Base-by-base conservation (phyloP, 2,797 vertebrate genomes). In the Chelon auratus region DNA sequence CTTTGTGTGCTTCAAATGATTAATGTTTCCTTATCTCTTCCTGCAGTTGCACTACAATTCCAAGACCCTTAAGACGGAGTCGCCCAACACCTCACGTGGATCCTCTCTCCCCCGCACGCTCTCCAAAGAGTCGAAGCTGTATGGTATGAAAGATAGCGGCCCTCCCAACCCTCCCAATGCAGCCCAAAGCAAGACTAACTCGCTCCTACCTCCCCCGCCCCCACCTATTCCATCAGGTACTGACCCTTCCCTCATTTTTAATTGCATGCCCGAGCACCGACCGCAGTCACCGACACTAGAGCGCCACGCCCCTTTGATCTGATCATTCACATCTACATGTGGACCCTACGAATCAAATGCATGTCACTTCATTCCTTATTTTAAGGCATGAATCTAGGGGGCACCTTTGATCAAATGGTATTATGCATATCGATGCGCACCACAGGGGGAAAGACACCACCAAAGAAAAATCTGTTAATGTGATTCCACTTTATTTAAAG, bases 61-160 rank as follows among this genome's bases (percentile, higher is more conserved):
- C 65, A 99, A 99, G 94, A 99, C 96, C 30, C 93, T 99, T 79
- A 99, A 97, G 95, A 97, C 96, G 0, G 98, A 99, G 71, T 99
- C 97, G 0, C 98, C 98, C 78, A 99, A 95, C 72, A 93, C 97
- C 26, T 99, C 97, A 0, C 95, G 97, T 24, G 97, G 98, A 89
- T 99, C 98, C 39, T 99, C 98, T 7, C 93, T 99, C 89, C 96
- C 97, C 73, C 96, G 97, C 93, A 97, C 97, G 2, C 93, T 99
- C 87, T 99, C 98, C 90, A 99, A 99, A 96, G 98, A 99, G 92
- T 99, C 97, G 80, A 99, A 98, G 93, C 94, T 99, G 96, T 98
- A 95, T 95, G 96, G 97, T 98, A 98, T 99, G 98, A 98, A 96
- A 96, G 97, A 99, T 82, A 93, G 71, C 83, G 91, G 93, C 85